Conservation (phyloP, 2,113 vertebrate species). For the Cinclus cinclus region DNA sequence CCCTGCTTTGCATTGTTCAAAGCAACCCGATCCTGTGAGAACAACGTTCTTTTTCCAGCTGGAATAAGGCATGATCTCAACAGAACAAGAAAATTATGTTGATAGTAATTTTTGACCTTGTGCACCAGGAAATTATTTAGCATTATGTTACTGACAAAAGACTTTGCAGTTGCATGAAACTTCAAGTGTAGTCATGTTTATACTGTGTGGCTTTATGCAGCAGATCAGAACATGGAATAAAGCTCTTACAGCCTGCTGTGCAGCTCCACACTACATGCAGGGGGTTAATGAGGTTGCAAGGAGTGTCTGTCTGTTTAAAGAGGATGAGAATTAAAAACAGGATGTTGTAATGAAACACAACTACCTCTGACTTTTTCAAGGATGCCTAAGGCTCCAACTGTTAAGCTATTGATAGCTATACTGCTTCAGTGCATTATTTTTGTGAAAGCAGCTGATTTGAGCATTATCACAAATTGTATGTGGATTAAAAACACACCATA, state of each 20-base stretch:
- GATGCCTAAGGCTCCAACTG: background rate
- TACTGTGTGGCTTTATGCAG: background rate
- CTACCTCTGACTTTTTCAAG: background rate
- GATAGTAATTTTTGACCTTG: conserved; percentile 16
- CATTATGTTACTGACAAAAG: background rate
- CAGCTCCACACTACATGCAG: background rate
- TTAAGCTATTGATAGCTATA: background rate
- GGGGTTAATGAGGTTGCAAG: conserved; percentile 43
- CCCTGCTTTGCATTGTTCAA: background rate
- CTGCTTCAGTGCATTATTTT: background rate
- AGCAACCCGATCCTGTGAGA: background rate
- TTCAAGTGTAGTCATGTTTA: background rate
- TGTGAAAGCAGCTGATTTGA: background rate
- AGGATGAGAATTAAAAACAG: conserved; percentile 7
- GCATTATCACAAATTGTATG: background rate
- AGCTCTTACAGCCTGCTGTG: background rate
- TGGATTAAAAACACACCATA: background rate
- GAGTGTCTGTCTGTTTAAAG: conserved; percentile 14
- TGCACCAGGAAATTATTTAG: conserved; percentile 2
- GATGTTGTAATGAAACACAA: background rate
- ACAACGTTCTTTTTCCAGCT: background rate
- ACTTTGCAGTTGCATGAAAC: background rate
- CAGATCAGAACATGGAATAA: background rate
- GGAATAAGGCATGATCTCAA: conserved; percentile 9
- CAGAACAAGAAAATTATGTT: background rate